Conservation (phyloP, 2,888 invertebrate genomes). For the Drosophila ochracea region DNA sequence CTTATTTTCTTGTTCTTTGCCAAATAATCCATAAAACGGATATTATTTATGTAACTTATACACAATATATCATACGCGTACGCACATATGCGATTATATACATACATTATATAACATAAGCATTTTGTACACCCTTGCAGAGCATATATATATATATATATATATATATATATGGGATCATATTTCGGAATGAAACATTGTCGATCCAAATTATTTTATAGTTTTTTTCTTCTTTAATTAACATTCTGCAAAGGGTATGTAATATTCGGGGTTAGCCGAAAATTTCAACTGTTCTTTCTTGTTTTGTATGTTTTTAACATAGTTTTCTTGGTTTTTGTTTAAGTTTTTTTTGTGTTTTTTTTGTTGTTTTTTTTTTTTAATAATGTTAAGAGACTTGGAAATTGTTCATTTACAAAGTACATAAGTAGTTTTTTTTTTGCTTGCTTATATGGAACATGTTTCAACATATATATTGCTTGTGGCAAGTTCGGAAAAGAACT, state of each 20-base stretch:
- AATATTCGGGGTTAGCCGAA: neutral
- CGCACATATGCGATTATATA: constrained; percentile 24
- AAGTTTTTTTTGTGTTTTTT: constrained; percentile 6
- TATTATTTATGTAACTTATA: constrained; percentile 63
- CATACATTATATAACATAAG: constrained; percentile 48
- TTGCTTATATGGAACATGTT: constrained; percentile 49
- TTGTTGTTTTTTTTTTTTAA: constrained; percentile 8
- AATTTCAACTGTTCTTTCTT: neutral
- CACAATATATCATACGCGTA: constrained; percentile 36
- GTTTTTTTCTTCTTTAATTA: neutral
- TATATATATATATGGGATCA: constrained; percentile 15
- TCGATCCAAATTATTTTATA: neutral
- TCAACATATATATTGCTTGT: constrained; percentile 21
- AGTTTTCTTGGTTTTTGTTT: constrained; percentile 23
- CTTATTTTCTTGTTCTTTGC: constrained; percentile 46
- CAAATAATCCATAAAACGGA: constrained; percentile 77
- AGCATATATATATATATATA: constrained; percentile 9
- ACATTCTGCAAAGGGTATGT: constrained; percentile 1
- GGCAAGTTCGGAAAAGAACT: constrained; percentile 19
- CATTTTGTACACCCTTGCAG: constrained; percentile 14
- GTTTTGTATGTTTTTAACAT: constrained; percentile 56
- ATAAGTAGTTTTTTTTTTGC: constrained; percentile 35
- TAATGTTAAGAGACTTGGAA: constrained; percentile 62
- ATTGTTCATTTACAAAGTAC: constrained; percentile 61
- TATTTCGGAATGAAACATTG: neutral